Conservation (phyloP, 2,888 invertebrate genomes). For the Epinotia demarniana region DNA sequence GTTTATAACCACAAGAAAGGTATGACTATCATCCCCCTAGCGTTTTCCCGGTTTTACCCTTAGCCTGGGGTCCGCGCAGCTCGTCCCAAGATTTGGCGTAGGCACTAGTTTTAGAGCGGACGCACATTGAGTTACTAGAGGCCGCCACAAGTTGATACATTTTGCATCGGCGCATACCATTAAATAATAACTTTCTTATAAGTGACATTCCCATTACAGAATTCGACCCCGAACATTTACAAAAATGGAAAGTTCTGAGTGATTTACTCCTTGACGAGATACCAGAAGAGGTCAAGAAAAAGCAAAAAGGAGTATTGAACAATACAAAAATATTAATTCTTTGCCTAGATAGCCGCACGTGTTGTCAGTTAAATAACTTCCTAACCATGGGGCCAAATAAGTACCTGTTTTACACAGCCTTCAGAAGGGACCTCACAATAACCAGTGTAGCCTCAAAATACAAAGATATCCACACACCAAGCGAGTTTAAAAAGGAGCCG, state of each 20-base stretch:
- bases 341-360: constrained; percentile 93
- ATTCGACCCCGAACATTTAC: constrained; percentile 92
- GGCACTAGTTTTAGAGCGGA: too few relatives aligned
- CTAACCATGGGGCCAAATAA: constrained; percentile 87
- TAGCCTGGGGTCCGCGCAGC: too few relatives aligned
- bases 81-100: too few relatives aligned
- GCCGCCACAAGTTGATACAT: too few relatives aligned
- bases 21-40: constrained; percentile 53
- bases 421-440: constrained; percentile 84
- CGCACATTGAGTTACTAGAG: too few relatives aligned
- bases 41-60: too few relatives aligned
- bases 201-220: constrained; percentile 78
- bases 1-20: constrained; percentile 89
- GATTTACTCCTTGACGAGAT: constrained; percentile 94
- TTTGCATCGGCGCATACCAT: too few relatives aligned
- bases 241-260: constrained; percentile 94
- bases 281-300: constrained; percentile 87
- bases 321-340: constrained; percentile 91
- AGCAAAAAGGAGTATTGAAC: constrained; percentile 64
- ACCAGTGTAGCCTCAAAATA: constrained; percentile 83
- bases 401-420: constrained; percentile 86
- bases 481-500: constrained; percentile 53
- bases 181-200: not conserved
- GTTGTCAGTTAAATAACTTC: constrained; percentile 90
- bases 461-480: constrained; percentile 61